Evolutionary conservation across 2,797 vertebrate genomes (phyloP), one percentile per base, ranked within the genome.

Genomic region (Sebastes vulpes): DNA sequence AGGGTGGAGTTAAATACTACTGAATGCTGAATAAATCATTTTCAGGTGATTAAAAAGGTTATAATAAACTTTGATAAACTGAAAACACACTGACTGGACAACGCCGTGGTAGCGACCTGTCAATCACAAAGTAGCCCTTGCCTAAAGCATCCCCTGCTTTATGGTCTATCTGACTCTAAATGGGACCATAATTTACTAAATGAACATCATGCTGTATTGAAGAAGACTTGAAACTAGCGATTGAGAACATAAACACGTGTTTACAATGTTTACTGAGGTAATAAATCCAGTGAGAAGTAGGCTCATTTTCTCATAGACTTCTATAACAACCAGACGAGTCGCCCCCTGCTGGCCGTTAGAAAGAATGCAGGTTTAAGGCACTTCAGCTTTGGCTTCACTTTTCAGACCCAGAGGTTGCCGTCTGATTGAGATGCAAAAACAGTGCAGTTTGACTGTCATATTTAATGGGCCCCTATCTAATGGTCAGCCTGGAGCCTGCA

Each of bases 401-500:
- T n/a, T 42, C 38, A 16, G 14, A 16, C 38, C 38, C 2, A 0
- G 38, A 1, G 38, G 38, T 16, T n/a, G 7, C 18, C 3, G 18
- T 8, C 18, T 9, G 53, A 35, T 25, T 25, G 9, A 14, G 25
- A 48, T 32, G 12, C 5, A 28, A 21, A 56, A 48, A 18, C 9
- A 52, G 21, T 23, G 11, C 18, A 58, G 29, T 20, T 20, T 58
- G 31, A 8, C 65, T 6, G 32, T 59, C 65, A 68, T 52, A 6
- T 61, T 68, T 48, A 75, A 72, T 38, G 66, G 54, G 9, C 1
- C 6, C 2, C 23, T 70, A 31, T 69, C 65, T 77, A 52, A 68
- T 57, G 69, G 65, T 77, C 60, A 71, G 38, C 48, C 42, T 74
- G 64, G n/a, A 85, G 25, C 56, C 61, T 71, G 54, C 48, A 75